Base-by-base conservation (phyloP, 2,888 invertebrate genomes). In the Eubasilissa splendida region DNA sequence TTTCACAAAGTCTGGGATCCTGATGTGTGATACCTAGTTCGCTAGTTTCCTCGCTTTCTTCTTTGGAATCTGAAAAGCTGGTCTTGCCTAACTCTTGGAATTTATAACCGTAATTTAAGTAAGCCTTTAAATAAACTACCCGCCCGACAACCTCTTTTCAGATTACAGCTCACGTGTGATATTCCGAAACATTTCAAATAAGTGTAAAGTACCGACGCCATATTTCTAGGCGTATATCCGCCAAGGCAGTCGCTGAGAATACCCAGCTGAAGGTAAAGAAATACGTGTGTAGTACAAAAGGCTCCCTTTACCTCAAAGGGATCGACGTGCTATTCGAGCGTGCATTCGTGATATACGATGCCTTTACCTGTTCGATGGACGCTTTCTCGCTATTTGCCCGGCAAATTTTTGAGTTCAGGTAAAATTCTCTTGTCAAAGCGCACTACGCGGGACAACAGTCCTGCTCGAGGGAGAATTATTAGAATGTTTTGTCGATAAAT, bases 401-500 rank as follows among this genome's bases (percentile, higher is more conserved):
- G 75, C 76, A 42, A 77, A 56, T 68, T 58, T 68, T 3, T 33
- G n/a, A 0, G 33, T 71, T 53, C 77, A 77, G 77, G 77, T 77
- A 77, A 42, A 77, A 58, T 65, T 52, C 65, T 63, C 42, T 63
- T n/a, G 76, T 22, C 7, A 59, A 70, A 77, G 42, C 60, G 70
- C 70, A 70, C 22, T 42, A 52, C 12, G 60, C 77, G 77, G 60
- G 59, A 14, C 71, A 9, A 3, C 9, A 54, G 33, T 63, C 31
- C 80, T 73, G 70, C 66, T 56, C 60, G 52, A 54, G 14, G 58
- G 65, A 70, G 58, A 76, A 54, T 14, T 76, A 68, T 68, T 59
- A 70, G 80, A 80, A 80, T 76, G 80, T 80, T 80, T 80, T 80
- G 70, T 80, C 80, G 80, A 80, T 80, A 80, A 76, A 58, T 79